Conservation (phyloP, 2,113 vertebrate genomes). For the Python bivittatus region DNA sequence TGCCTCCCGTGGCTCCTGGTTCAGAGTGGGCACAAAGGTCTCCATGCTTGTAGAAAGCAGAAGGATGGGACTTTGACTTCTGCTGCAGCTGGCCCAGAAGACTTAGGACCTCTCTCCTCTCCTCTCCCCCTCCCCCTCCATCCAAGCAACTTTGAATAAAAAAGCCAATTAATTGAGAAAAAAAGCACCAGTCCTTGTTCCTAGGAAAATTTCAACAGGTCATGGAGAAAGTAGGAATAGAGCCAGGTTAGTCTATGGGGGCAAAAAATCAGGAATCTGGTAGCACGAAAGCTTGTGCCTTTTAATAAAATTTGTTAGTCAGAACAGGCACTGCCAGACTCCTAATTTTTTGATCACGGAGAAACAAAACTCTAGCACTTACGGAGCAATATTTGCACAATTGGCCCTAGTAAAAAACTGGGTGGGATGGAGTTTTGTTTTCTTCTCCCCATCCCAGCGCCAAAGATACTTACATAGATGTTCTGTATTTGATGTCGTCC, state of each 20-base stretch:
- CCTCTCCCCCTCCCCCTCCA: neutral
- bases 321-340: neutral
- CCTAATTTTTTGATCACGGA: neutral
- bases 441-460: rapidly evolving
- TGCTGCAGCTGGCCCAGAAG: neutral
- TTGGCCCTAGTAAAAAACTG: neutral
- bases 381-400: too few species aligned
- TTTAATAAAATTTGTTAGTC: neutral
- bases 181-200: neutral
- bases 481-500: slow-evolving; percentile 93
- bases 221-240: neutral
- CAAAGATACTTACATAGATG: slow-evolving; percentile 85
- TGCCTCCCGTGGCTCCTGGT: neutral
- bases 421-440: neutral
- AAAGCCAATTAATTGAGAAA: neutral
- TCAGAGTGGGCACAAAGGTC: neutral
- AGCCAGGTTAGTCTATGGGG: neutral
- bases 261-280: neutral
- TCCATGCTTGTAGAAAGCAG: neutral
- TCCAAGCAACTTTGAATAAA: neutral
- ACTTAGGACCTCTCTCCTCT: neutral
- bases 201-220: neutral
- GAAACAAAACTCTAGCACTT: too few species aligned
- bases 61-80: neutral
- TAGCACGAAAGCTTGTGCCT: neutral